Percentiles rank a stretch among this genome's conserved stretches.
Conservation (phyloP, 1,140 invertebrate genomes). For the Bombus breviceps region DNA sequence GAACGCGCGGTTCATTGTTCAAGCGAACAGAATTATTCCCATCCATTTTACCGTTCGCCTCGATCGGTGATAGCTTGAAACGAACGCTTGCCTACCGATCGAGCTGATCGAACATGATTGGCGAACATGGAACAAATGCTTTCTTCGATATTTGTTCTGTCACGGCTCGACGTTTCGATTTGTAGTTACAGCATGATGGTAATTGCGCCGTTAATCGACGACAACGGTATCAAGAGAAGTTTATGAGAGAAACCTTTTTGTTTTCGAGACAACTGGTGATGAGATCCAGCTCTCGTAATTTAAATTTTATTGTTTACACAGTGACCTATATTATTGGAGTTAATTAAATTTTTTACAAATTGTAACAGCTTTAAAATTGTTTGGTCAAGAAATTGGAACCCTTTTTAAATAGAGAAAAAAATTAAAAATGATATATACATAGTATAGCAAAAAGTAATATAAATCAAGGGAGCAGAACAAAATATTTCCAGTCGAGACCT, state of each 20-base stretch:
- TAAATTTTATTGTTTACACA: background rate
- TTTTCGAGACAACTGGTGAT: background rate
- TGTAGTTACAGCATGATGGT: background rate
- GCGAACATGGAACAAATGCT: conserved; percentile 1
- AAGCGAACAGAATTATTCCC: conserved; percentile 3
- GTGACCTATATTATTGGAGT: background rate
- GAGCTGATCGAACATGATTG: background rate
- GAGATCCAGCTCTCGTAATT: background rate
- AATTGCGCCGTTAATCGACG: conserved; percentile 2
- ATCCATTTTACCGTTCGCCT: background rate
- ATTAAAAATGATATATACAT: too few relatives aligned
- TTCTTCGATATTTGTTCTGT: conserved; percentile 8
- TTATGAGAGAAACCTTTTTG: background rate
- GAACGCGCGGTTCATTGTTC: conserved; percentile 11
- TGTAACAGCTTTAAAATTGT: too few relatives aligned
- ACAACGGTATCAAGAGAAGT: background rate
- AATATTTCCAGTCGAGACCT: too few relatives aligned
- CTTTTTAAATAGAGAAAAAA: too few relatives aligned
- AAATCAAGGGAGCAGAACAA: too few relatives aligned
- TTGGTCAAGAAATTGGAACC: too few relatives aligned
- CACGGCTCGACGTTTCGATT: background rate
- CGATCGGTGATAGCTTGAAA: conserved; percentile 9
- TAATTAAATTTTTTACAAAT: too few relatives aligned
- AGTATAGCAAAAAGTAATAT: too few relatives aligned
- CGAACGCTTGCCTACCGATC: background rate